phyloP scores from a whole-genome alignment of 2,888 invertebrate genomes.

The Amphipyra tragopoginis region DNA sequence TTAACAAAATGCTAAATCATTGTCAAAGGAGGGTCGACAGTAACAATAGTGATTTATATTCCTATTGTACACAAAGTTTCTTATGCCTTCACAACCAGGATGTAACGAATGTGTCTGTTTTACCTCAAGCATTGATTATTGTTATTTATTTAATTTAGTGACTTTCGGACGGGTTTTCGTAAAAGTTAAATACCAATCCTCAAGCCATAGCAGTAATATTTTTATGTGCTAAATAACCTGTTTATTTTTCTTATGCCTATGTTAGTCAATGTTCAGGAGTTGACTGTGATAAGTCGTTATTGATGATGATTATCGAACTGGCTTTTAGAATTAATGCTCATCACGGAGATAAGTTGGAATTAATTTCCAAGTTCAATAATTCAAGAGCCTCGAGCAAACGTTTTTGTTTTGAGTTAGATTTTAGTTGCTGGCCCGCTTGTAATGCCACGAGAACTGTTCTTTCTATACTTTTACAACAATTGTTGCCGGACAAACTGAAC shows the following conservation, averaged over 20 bases:
- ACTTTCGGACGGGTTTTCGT: background rate
- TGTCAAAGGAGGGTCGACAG: conserved; percentile 28
- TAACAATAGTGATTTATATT: conserved; percentile 45
- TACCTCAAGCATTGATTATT: background rate
- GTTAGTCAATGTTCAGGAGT: no score
- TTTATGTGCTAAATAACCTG: no score
- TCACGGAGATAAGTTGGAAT: no score
- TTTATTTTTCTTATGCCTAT: no score
- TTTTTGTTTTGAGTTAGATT: conserved; percentile 6
- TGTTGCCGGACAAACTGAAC: no score
- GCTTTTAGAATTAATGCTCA: no score
- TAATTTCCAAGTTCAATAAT: no score
- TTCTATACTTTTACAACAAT: background rate
- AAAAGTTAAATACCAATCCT: background rate
- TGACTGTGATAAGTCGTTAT: no score
- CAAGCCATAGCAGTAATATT: no score
- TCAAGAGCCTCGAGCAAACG: background rate
- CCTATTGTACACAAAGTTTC: conserved; percentile 31
- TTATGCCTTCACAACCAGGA: conserved; percentile 5
- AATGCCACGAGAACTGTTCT: background rate
- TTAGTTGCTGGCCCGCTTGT: background rate
- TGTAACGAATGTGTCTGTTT: conserved; percentile 4
- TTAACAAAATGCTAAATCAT: conserved; percentile 44
- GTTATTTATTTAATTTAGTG: background rate
- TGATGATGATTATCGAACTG: no score